phyloP scores from a whole-genome alignment of 2,113 vertebrate species.

The Salvelinus namaycush region DNA sequence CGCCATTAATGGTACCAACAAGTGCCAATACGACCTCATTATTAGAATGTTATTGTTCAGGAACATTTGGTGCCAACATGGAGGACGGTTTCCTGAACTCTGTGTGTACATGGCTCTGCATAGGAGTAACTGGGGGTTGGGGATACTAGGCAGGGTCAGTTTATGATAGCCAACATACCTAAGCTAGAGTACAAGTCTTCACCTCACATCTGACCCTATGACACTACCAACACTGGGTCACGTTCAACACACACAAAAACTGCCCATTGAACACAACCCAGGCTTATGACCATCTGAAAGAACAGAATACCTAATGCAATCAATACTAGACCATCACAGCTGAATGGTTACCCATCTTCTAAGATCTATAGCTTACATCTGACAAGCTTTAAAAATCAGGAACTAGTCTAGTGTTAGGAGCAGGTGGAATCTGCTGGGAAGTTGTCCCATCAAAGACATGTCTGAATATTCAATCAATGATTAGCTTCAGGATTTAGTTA shows the following conservation, averaged over 20 bases:
- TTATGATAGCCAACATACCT: background rate
- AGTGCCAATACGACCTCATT: background rate
- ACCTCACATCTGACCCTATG: too few species aligned
- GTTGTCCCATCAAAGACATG: too few species aligned
- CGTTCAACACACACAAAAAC: background rate
- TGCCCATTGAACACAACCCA: background rate
- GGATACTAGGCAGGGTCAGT: background rate
- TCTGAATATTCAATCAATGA: background rate
- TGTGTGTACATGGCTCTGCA: background rate
- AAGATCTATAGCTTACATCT: background rate
- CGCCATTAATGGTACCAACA: background rate
- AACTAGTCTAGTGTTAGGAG: background rate
- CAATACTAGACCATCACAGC: background rate
- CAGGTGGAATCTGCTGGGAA: too few species aligned
- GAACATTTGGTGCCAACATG: background rate
- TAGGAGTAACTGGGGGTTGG: background rate
- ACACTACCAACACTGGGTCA: background rate
- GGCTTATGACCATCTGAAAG: background rate
- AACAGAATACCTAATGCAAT: background rate
- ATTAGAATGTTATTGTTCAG: background rate
- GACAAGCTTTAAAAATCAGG: background rate
- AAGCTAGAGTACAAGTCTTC: background rate
- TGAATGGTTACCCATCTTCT: constrained; percentile 1
- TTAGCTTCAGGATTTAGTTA: too few species aligned
- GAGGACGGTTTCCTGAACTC: background rate